Base-by-base conservation (phyloP, 1,140 invertebrate species). In the Lordiphosa mommai region DNA sequence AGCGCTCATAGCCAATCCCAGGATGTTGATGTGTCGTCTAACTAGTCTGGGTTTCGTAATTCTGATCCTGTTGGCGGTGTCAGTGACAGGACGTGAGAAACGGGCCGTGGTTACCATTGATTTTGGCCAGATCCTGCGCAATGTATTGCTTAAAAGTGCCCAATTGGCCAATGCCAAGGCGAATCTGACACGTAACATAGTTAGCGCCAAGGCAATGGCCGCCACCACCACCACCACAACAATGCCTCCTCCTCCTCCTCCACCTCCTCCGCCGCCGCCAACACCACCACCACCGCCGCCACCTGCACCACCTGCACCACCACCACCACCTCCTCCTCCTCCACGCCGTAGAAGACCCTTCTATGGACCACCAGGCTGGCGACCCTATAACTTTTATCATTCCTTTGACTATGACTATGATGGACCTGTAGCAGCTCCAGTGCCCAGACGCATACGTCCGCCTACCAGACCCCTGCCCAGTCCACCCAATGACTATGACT, bases 61-160 rank as follows among this genome's bases (percentile, higher is more conserved):
- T 6, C 27, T 41, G 32, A n/a, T 51, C 13, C 12, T 49, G 5
- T 63, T 34, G 23, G 7, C 8, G 51, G 34, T 30, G 43, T 8
- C 29, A 52, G 1, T n/a, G 20, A 17, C 14, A 12, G 10, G 7
- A 38, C 5, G 2, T 23, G 29, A 12, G 36, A 44, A 6, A 63
- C 60, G 6, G 68, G 77, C 8, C 59, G 40, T 50, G 56, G 51
- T 85, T 38, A 84, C 77, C 30, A 44, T 82, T 10, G 77, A 84
- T 37, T 77, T 84, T 41, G 79, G 77, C 7, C 6, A 53, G 16
- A 30, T 84, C 8, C 38, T 84, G 33, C 77, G 77, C 3, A 84
- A 79, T 32, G 6, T 84, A 27, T 60, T 84, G 13, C 68, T 72
- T 9, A 84, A 84, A 37, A 84, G 77, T 20, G 77, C 72, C 1